Conservation (phyloP, 2,888 invertebrate species). For the Drosophila recens region DNA sequence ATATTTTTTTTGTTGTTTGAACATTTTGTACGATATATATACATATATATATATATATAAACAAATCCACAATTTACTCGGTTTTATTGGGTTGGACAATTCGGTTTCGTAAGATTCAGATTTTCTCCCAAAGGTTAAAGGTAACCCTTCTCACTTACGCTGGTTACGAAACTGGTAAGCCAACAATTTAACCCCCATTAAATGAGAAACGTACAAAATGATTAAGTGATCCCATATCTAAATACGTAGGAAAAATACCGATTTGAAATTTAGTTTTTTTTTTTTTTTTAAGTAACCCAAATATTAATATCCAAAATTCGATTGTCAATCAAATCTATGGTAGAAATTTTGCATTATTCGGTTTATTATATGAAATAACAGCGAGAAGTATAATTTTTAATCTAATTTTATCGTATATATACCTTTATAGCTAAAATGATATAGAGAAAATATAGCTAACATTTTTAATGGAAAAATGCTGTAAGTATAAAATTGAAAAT, state of each 20-base stretch:
- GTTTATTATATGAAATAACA: no score
- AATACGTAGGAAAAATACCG: no score
- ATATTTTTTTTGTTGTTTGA: slow-evolving; percentile 46
- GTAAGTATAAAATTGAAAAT: neutral
- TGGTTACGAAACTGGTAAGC: neutral
- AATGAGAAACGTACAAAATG: neutral
- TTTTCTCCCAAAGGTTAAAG: neutral
- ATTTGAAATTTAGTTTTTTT: no score
- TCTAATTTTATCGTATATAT: no score
- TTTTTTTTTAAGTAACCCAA: no score
- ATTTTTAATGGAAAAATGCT: neutral
- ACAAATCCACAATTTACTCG: slow-evolving; percentile 24
- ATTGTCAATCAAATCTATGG: neutral
- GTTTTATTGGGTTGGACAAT: slow-evolving; percentile 17
- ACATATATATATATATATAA: slow-evolving; percentile 36
- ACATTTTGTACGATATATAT: slow-evolving; percentile 51
- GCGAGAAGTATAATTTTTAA: no score
- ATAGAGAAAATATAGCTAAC: no score
- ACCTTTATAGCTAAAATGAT: no score
- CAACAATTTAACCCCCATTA: neutral
- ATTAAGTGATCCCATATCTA: no score
- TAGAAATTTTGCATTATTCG: no score
- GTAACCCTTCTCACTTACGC: neutral
- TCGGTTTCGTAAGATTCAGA: neutral
- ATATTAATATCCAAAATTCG: neutral